Conservation (phyloP, 1,140 invertebrate species). For the Musca vetustissima region DNA sequence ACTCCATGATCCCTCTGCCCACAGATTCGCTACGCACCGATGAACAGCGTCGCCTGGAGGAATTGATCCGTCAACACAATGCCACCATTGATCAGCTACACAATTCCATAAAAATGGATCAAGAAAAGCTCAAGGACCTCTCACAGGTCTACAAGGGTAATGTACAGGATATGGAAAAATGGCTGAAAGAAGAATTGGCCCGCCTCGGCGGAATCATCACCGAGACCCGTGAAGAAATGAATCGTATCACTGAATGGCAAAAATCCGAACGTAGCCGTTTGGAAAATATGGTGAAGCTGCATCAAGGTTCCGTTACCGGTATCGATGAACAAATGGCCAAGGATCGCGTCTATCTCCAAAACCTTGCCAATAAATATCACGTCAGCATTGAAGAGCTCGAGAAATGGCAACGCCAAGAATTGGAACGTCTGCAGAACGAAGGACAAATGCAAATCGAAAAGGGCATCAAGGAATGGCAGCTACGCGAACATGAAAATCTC, state of each 20-base stretch:
- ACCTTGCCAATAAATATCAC: constrained; percentile 47
- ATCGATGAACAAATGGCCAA: constrained; percentile 42
- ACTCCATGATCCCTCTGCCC: constrained; percentile 35
- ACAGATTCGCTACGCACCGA: constrained; percentile 28
- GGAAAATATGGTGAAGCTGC: constrained; percentile 41
- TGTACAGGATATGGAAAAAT: constrained; percentile 48
- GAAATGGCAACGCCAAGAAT: constrained; percentile 45
- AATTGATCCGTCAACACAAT: constrained; percentile 48
- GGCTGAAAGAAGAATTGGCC: constrained; percentile 46
- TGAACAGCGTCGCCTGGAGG: constrained; percentile 44
- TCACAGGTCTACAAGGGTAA: constrained; percentile 48
- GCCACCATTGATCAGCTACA: constrained; percentile 43
- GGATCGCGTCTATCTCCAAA: constrained; percentile 45
- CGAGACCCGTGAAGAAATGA: constrained; percentile 47
- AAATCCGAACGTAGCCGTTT: constrained; percentile 44
- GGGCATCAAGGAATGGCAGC: constrained; percentile 50
- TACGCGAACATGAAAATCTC: constrained; percentile 38
- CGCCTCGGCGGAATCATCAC: constrained; percentile 46
- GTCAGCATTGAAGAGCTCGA: constrained; percentile 51
- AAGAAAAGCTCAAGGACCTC: constrained; percentile 45
- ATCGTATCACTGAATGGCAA: constrained; percentile 46
- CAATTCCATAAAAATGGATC: constrained; percentile 42
- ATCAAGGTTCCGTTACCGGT: constrained; percentile 45
- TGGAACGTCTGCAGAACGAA: constrained; percentile 40
- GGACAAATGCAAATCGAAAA: constrained; percentile 43